phyloP scores from a whole-genome alignment of 2,797 vertebrate genomes.

The Anableps anableps region DNA sequence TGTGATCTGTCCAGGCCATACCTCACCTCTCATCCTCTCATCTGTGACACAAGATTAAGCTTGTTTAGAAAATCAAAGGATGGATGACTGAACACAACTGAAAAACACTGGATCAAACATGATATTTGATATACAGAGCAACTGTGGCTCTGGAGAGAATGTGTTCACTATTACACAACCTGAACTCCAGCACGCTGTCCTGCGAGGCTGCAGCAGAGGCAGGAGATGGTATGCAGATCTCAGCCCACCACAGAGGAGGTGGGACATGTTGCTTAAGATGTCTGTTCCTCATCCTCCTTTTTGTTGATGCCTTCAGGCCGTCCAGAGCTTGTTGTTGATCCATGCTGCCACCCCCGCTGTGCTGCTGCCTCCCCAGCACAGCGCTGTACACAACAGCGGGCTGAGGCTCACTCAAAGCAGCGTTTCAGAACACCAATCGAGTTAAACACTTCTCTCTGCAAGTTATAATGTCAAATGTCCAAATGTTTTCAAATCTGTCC shows the following conservation, averaged over 20 bases:
- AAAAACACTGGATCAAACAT: neutral
- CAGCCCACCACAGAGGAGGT: constrained; percentile 65
- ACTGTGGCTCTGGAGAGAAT: neutral
- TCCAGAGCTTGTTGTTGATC: constrained; percentile 53
- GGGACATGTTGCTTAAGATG: constrained; percentile 59
- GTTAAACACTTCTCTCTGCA: constrained; percentile 10
- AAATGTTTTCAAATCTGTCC: neutral
- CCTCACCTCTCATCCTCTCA: neutral
- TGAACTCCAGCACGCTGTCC: constrained; percentile 3
- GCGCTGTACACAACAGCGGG: constrained; percentile 19
- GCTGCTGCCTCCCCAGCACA: constrained; percentile 44
- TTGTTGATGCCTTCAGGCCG: constrained; percentile 68
- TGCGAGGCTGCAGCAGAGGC: constrained; percentile 44
- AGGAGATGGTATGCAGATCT: constrained; percentile 49
- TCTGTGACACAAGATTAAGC: neutral
- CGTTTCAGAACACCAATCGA: constrained; percentile 29
- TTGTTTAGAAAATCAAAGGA: neutral
- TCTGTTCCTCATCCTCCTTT: constrained; percentile 52
- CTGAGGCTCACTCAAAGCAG: constrained; percentile 16
- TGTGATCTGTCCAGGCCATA: neutral
- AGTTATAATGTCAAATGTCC: constrained; percentile 11
- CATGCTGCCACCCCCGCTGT: constrained; percentile 60
- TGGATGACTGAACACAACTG: neutral
- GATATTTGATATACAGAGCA: neutral
- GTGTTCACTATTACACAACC: constrained; percentile 37